These are phyloP conservation scores for Vollenhovia emeryi DNA, from an alignment of 1,140 invertebrate species.

Conservation along the genomic window DNA sequence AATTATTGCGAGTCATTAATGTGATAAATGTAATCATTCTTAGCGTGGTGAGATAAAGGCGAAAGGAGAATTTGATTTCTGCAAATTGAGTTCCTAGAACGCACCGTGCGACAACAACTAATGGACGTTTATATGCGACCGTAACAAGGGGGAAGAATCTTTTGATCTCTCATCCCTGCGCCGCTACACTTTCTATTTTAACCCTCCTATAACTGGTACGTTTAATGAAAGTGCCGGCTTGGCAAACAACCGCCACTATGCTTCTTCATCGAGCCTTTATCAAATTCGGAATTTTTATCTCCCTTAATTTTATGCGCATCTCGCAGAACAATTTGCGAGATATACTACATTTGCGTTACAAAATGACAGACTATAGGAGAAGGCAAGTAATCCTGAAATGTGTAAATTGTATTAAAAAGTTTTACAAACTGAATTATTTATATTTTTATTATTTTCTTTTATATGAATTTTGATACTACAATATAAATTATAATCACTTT, in stretches of 20 bases:
- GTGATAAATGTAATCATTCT: constrained; percentile 9
- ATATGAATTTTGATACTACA: neutral
- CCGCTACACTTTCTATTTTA: constrained; percentile 56
- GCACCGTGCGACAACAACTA: constrained; percentile 51
- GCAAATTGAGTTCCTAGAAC: constrained; percentile 61
- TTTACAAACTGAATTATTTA: neutral
- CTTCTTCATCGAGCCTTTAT: neutral
- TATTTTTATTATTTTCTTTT: neutral
- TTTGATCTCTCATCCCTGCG: constrained; percentile 71
- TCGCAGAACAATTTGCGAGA: neutral
- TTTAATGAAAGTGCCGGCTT: constrained; percentile 43
- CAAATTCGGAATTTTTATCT: constrained; percentile 8
- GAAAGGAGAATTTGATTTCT: constrained; percentile 59
- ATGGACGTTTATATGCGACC: constrained; percentile 67
- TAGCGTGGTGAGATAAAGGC: neutral
- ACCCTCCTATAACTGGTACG: constrained; percentile 37
- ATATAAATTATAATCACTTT: neutral
- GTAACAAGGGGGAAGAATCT: constrained; percentile 62
- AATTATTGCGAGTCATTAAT: neutral
- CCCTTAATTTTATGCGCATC: neutral
- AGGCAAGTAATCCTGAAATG: neutral
- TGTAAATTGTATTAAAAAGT: neutral
- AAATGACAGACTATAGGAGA: neutral
- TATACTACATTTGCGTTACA: neutral
- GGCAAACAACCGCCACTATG: constrained; percentile 32